These are phyloP conservation scores for Trichogramma evanescens DNA, from an alignment of 2,888 invertebrate species.

Conservation along the genomic window DNA sequence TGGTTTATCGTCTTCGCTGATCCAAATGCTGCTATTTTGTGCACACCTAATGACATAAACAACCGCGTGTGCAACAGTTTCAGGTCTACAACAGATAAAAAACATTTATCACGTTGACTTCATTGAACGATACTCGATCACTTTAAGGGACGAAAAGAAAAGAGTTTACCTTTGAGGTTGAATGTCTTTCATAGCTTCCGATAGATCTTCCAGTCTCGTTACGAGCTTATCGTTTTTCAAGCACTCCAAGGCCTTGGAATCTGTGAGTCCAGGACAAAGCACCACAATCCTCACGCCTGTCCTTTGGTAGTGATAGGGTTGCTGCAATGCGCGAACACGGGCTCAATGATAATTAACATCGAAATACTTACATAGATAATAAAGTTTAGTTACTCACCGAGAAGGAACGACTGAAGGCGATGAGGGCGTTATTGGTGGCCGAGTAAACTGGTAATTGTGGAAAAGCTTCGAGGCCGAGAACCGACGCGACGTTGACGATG, in stretches of 20 bases:
- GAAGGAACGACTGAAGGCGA: slow-evolving; percentile 42
- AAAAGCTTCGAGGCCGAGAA: slow-evolving; percentile 52
- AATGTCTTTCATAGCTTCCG: slow-evolving; percentile 22
- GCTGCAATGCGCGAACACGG: slow-evolving; percentile 26
- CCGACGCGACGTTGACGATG: slow-evolving; percentile 60
- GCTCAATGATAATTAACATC: neutral
- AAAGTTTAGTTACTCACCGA: slow-evolving; percentile 30
- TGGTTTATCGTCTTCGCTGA: slow-evolving; percentile 40
- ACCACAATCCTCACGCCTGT: slow-evolving; percentile 40
- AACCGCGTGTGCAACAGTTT: slow-evolving; percentile 37
- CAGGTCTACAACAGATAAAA: slow-evolving; percentile 31
- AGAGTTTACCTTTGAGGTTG: slow-evolving; percentile 29
- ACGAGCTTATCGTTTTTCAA: slow-evolving; percentile 18
- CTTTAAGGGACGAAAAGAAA: neutral
- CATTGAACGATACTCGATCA: neutral
- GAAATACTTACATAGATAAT: neutral
- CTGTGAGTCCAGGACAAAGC: slow-evolving; percentile 38
- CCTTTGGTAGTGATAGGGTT: slow-evolving; percentile 41
- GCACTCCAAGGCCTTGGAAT: slow-evolving; percentile 25
- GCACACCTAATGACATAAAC: slow-evolving; percentile 40
- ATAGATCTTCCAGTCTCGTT: slow-evolving; percentile 19
- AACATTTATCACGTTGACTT: neutral
- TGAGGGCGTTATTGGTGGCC: slow-evolving; percentile 52
- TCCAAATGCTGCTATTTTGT: slow-evolving; percentile 41
- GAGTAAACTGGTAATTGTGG: slow-evolving; percentile 55